These are phyloP conservation scores for Rhamphomyia laevipes DNA, from an alignment of 2,888 invertebrate genomes.

Conservation along the genomic window DNA sequence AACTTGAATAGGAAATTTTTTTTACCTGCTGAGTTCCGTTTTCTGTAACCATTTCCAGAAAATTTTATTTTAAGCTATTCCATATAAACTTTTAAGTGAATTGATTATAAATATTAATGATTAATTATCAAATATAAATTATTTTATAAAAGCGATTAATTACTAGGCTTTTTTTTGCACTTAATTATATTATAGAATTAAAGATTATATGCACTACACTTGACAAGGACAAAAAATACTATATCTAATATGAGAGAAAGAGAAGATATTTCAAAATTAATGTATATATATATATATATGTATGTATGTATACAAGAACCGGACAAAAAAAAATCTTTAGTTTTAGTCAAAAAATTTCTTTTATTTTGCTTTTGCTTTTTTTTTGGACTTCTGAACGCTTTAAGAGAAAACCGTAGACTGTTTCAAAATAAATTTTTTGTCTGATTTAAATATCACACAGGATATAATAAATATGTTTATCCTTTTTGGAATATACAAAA, in stretches of 20 bases:
- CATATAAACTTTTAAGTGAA: slow-evolving; percentile 3
- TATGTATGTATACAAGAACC: too few relatives aligned
- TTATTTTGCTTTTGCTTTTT: not conserved
- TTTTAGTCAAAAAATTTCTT: too few relatives aligned
- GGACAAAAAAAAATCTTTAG: too few relatives aligned
- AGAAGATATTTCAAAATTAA: too few relatives aligned
- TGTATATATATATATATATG: not conserved
- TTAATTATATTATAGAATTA: too few relatives aligned
- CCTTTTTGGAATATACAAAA: not conserved
- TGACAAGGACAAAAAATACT: too few relatives aligned
- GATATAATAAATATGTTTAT: not conserved
- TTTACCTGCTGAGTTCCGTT: slow-evolving; percentile 39
- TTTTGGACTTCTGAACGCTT: slow-evolving; percentile 12
- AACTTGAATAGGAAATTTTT: not conserved
- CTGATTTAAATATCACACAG: not conserved
- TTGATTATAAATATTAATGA: not conserved
- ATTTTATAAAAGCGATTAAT: too few relatives aligned
- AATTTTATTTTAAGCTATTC: slow-evolving; percentile 2
- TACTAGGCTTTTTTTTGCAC: too few relatives aligned
- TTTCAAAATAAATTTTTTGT: not conserved
- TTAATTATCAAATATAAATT: not conserved
- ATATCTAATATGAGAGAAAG: too few relatives aligned
- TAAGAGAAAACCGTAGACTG: slow-evolving; percentile 15
- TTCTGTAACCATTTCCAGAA: slow-evolving; percentile 35
- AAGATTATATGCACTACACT: too few relatives aligned